Percentiles rank a stretch among this genome's conserved stretches.
Conservation (phyloP, 2,797 vertebrate species). For the Remorina albescens region DNA sequence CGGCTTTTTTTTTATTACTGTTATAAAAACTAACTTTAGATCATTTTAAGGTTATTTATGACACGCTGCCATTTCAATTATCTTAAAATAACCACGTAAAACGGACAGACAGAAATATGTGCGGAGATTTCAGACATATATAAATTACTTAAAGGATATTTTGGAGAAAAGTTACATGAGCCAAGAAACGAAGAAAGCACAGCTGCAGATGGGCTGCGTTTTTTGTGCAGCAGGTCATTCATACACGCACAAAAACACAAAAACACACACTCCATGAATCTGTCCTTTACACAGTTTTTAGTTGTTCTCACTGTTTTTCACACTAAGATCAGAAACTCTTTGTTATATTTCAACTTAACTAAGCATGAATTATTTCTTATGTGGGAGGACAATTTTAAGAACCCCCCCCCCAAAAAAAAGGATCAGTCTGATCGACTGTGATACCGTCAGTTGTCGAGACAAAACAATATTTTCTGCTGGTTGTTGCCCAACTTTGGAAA, state of each 20-base stretch:
- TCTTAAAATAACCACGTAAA: background rate
- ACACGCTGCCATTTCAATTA: background rate
- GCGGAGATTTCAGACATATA: background rate
- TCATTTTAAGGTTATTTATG: background rate
- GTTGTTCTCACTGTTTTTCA: background rate
- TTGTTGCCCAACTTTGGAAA: background rate
- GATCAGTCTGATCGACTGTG: too few species aligned
- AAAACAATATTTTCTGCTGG: background rate
- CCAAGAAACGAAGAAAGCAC: slow-evolving; percentile 20
- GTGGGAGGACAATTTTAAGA: background rate
- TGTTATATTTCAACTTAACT: too few species aligned
- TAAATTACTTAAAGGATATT: background rate
- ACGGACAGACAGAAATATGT: background rate
- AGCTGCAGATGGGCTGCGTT: slow-evolving; percentile 26
- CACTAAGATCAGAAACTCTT: background rate
- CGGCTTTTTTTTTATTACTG: background rate
- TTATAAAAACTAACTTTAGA: background rate
- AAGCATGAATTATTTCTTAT: background rate
- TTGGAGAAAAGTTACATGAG: background rate
- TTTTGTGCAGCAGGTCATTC: slow-evolving; percentile 33
- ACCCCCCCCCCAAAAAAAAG: too few species aligned
- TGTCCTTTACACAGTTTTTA: background rate
- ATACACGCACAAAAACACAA: slow-evolving; percentile 20
- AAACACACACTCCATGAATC: background rate
- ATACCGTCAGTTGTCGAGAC: background rate